Evolutionary conservation across 2,888 invertebrate species (phyloP), one percentile per base, ranked within the genome.

Genomic region (Panopea generosa): DNA sequence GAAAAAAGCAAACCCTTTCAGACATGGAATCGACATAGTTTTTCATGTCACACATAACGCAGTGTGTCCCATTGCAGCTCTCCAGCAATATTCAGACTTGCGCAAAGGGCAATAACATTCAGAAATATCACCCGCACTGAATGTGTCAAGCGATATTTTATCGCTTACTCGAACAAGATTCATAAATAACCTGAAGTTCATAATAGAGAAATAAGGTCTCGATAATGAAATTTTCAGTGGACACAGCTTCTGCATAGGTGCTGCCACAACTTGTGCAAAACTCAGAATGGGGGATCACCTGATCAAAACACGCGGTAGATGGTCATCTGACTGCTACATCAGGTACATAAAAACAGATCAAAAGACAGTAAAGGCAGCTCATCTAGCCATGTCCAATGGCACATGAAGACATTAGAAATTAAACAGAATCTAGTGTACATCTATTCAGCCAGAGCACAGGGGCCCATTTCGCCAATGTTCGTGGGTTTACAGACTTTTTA

Each of bases 271-370:
- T 2, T 49, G 38, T 26, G n/a, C 49, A 6, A 27, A 29, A 4
- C 16, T 38, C 1, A 49, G 63, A 33, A 20, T 63, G 22, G 63
- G 52, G n/a, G 63, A 53, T 20, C 63, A 63, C 26, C 40, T 63
- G 2, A 52, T 63, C 16, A 52, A 40, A 52, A 63, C 63, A 2
- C 16, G 50, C 6, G 63, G 63, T 27, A 2, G 63, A 2, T 63
- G 63, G 63, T 63, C 63, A 20, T 63, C 63, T 4, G 53, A 63
- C 52, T 63, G 52, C 24, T 63, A 63, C n/a, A 52, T 20, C 1
- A 43, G 38, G 7, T 52, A 52, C 52, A 61, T 61, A 47, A 47
- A 18, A 2, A 49, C 60, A 18, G 57, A 57, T 2, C 24, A 57
- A 16, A n/a, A 11, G 6, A 57, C 57, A 3, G 22, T 57, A n/a